Evolutionary conservation across 2,888 invertebrate species (phyloP).

Genomic region (Alentia gelatinosa): DNA sequence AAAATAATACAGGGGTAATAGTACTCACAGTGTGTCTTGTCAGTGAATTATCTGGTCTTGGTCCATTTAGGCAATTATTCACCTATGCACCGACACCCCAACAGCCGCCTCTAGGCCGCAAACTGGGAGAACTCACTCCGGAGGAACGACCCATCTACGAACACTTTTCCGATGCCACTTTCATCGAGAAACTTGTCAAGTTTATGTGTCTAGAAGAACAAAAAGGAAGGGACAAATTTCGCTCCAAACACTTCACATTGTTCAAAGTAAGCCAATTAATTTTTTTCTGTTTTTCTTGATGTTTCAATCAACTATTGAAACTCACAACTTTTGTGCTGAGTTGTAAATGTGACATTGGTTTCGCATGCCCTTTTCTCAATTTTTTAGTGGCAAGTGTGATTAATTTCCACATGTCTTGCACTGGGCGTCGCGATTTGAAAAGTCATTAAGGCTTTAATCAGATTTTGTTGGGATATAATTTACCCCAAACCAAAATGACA

Average conservation of each 20-base stretch:
- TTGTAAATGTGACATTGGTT: too few relatives aligned
- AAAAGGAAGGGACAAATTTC: constrained; percentile 91
- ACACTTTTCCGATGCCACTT: constrained; percentile 86
- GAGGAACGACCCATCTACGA: constrained; percentile 85
- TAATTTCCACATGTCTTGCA: too few relatives aligned
- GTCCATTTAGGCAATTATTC: constrained; percentile 76
- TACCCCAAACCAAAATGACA: too few relatives aligned
- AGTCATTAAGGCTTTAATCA: too few relatives aligned
- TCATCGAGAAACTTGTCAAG: constrained; percentile 86
- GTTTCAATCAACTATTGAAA: too few relatives aligned
- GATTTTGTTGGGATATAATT: too few relatives aligned
- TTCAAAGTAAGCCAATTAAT: constrained; percentile 85
- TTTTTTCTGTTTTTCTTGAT: background rate
- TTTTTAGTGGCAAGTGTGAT: too few relatives aligned
- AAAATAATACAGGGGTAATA: too few relatives aligned
- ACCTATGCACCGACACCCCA: constrained; percentile 86
- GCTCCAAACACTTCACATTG: constrained; percentile 85
- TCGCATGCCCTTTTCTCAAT: too few relatives aligned
- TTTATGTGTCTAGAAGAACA: constrained; percentile 91
- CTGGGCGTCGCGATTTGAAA: too few relatives aligned
- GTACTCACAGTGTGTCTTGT: too few relatives aligned
- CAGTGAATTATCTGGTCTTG: constrained; percentile 79
- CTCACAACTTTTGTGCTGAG: too few relatives aligned
- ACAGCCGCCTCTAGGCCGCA: constrained; percentile 85
- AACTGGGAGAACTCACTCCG: constrained; percentile 83